Percentiles rank a stretch among this genome's conserved stretches.
Conservation (phyloP, 2,888 invertebrate species). For the Drosophila mettleri region DNA sequence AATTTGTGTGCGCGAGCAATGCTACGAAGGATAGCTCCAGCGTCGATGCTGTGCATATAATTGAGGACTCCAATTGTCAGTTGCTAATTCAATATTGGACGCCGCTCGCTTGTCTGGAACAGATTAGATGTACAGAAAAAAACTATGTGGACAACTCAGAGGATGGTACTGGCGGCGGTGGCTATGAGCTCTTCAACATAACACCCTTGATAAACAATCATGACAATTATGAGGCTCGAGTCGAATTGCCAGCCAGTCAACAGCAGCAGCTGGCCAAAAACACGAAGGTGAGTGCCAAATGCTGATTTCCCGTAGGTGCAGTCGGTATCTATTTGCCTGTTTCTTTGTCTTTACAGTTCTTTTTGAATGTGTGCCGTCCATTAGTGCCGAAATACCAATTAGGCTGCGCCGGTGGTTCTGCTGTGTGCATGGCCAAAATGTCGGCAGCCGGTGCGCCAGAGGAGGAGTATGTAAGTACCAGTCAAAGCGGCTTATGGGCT, state of each 20-base stretch:
- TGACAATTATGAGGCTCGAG: constrained; percentile 83
- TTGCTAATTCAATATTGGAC: constrained; percentile 85
- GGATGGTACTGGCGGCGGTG: constrained; percentile 65
- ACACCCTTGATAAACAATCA: constrained; percentile 83
- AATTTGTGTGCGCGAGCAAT: constrained; percentile 84
- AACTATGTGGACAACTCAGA: constrained; percentile 71
- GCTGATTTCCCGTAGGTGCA: constrained; percentile 60
- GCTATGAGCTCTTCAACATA: constrained; percentile 80
- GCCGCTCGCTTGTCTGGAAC: constrained; percentile 83
- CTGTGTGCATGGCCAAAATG: constrained; percentile 83
- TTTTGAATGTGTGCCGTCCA: constrained; percentile 85
- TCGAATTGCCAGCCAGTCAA: constrained; percentile 74
- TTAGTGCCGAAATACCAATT: constrained; percentile 84
- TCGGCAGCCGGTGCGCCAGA: constrained; percentile 78
- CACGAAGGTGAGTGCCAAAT: constrained; percentile 75
- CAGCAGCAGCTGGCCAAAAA: constrained; percentile 75
- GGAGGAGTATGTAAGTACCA: constrained; percentile 83
- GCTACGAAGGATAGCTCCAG: constrained; percentile 66
- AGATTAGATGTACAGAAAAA: constrained; percentile 82
- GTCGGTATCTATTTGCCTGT: constrained; percentile 38
- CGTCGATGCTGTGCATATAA: constrained; percentile 76
- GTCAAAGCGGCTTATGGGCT: constrained; percentile 68
- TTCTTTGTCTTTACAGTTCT: constrained; percentile 76
- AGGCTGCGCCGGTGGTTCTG: constrained; percentile 84
- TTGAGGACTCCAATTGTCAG: constrained; percentile 85